Evolutionary conservation across 1,140 invertebrate species (phyloP), one percentile per base, ranked within the genome.

Genomic region (Drosophila rhopaloa): DNA sequence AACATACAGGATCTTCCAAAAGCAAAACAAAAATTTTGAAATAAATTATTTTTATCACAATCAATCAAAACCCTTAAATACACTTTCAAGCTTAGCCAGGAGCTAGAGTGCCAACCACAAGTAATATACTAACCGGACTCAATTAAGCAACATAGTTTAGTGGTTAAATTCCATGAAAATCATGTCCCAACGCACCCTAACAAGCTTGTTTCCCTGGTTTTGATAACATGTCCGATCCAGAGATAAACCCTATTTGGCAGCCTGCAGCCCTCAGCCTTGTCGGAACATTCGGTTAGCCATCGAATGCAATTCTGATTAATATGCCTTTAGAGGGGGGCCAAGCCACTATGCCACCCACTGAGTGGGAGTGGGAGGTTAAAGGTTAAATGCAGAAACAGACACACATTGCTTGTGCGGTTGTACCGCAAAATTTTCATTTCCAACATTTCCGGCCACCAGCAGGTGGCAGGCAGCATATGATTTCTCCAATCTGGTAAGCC

Each of bases 281-380:
- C 24, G n/a, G 35, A 60, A 37, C 53, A 75, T 86, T 68, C 29
- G 32, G 58, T 81, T 67, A 16, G 40, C 46, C 48, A 29, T 48
- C 35, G 70, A 68, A 79, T 88, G 83, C 80, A 88, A 83, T 89
- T 73, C 66, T 88, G 75, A 86, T 89, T 88, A 89, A 88, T 76
- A 77, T 61, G 27, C 75, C 62, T 79, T 76, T 58, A 56, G 27
- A 65, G 5, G 14, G 14, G 16, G 59, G 46, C 37, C 9, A 40
- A 51, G 29, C 65, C 55, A 73, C 57, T 48, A 38, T 47, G 38
- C 59, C 54, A 58, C 37, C 41, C 55, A 40, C 19, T 14, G 19
- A 24, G 35, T 4, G 3, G 35, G 50, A n/a, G 19, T 19, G 19
- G 19, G 1, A 19, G 19, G 51, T 19, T 2, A 14, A 2, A 24